Evolutionary conservation across 1,140 invertebrate species (phyloP), one percentile per base, ranked within the genome.

Genomic region (Vanessa tameamea): DNA sequence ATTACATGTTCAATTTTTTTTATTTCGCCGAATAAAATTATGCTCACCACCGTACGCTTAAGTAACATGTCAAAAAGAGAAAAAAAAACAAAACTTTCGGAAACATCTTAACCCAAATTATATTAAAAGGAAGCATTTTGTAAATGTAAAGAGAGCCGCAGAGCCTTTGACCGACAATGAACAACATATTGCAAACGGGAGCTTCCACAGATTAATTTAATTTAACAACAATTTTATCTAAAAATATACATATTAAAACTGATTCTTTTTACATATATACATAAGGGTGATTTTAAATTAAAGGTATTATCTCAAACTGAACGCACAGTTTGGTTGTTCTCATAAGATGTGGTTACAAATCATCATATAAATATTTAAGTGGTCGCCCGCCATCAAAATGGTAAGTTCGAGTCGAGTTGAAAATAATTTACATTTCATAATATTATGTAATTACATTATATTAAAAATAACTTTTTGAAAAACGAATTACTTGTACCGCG

Each of bases 141-240:
- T 47, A 61, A 69, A 69, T 13, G 53, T 20, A 69, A 61, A 69
- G 67, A 43, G 47, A 69, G 53, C 67, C 73, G 59, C 75, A 76
- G 20, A 31, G 2, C 59, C 23, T 71, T 71, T 72, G 65, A 65
- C 47, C 14, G 12, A 71, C 59, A 69, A 76, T 47, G 43, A 26
- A 71, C 72, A 65, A 67, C 76, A 78, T 69, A 72, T 78, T 75
- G 76, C 76, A 78, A 78, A 69, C 76, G 76, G 65, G 59, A 78
- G 71, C 67, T 71, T 43, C 43, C 15, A 70, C 51, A 65, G 63
- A 77, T 77, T 73, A 69, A 69, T 73, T 57, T 66, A 59, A 65
- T 57, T 66, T 66, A 48, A 65, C 26, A 64, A 55, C 69, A 7
- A 64, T n/a, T 55, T 53, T 55, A 64, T n/a, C 9, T 14, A 3